Evolutionary conservation across 2,888 invertebrate genomes (phyloP), one percentile per base, ranked within the genome.

Genomic region (Zhuqinia jingwanae): DNA sequence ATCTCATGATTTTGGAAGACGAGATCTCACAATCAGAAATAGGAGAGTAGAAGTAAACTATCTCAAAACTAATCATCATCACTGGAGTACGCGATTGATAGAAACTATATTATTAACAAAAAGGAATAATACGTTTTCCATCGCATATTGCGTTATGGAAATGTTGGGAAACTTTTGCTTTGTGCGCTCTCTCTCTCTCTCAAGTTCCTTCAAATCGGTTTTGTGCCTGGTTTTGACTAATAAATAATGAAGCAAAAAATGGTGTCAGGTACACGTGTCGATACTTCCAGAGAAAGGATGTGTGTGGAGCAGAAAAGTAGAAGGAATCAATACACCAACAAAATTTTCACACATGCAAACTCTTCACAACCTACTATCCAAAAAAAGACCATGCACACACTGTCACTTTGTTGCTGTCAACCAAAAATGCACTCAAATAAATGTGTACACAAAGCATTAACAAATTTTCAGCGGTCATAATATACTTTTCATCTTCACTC

Each of bases 1-100:
- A 78, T 70, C 77, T 68, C 70, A 75, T 83, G 22, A 22, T 68
- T 65, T 25, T 65, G 83, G 83, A 65, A 83, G 68, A 83, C 68
- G 27, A 11, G 17, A 22, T 75, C 10, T 75, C 75, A 53, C 22
- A 70, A n/a, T 45, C 15, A 27, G 36, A 36, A n/a, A n/a, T n/a
- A 65, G 20, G 8, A 45, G 22, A 5, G 8, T 45, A 15, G 22
- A 65, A n/a, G 6, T 45, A 50, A 10, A 22, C 22, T 15, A 2
- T 47, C 2, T 1, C 45, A 68, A 45, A 68, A 15, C 11, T 20
- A 68, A 25, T 15, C 22, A 25, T 15, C 68, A 68, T 68, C 20
- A 45, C 25, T 20, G 65, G 27, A 5, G n/a, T 42, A 30, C 65
- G 8, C 36, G 36, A 36, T 6, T 36, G 3, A 8, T 6, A 36